Conservation (phyloP, 2,888 invertebrate species). For the Cephus sareptanus region DNA sequence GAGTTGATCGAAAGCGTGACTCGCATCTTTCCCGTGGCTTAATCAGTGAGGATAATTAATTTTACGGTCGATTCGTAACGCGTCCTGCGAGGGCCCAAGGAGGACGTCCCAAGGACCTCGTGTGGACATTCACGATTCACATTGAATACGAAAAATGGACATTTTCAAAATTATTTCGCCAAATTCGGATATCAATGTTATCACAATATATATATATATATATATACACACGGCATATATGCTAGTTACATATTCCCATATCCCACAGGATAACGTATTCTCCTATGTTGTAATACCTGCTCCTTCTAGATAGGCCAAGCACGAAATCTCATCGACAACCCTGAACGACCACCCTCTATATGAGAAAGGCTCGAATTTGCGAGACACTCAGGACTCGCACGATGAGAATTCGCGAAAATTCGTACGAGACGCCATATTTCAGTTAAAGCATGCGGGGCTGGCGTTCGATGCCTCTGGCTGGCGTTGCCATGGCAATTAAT, state of each 20-base stretch:
- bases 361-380: no score
- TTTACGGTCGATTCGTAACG: slow-evolving; percentile 23
- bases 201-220: no score
- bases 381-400: no score
- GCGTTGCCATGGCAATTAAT: slow-evolving; percentile 66
- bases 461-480: slow-evolving; percentile 58
- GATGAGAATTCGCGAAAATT: slow-evolving; percentile 44
- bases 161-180: not conserved
- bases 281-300: no score
- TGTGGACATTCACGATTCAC: not conserved
- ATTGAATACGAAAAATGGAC: no score
- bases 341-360: no score
- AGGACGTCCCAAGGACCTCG: slow-evolving; percentile 1
- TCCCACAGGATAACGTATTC: no score
- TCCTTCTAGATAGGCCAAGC: no score
- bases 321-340: no score
- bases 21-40: slow-evolving; percentile 23
- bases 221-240: no score
- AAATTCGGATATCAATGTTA: not conserved
- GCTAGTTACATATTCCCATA: no score
- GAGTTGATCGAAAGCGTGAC: slow-evolving; percentile 29
- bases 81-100: slow-evolving; percentile 11
- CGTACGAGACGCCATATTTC: slow-evolving; percentile 65
- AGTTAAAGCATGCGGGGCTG: slow-evolving; percentile 62
- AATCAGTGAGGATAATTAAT: slow-evolving; percentile 31